A percentile compares a stretch with the other conserved stretches of the same genome.
phyloP scores from a whole-genome alignment of 2,888 invertebrate species.

The Beris chalybata region DNA sequence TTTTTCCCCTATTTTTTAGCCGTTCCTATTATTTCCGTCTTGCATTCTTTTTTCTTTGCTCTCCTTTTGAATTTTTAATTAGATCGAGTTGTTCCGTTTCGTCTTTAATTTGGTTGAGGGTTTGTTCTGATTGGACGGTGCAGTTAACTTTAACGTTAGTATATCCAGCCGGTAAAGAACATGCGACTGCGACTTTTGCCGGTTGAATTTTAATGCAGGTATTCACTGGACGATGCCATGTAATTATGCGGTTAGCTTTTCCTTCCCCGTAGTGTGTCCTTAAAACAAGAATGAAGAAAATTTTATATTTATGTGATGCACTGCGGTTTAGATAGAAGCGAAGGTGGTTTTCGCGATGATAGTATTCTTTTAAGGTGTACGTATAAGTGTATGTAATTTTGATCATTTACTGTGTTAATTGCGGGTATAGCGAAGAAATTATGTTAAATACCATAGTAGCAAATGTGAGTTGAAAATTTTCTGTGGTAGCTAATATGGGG shows the following conservation, averaged over 20 bases:
- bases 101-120: constrained; percentile 21
- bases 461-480: too few relatives aligned
- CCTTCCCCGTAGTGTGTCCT: constrained; percentile 8
- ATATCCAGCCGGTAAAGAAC: not conserved
- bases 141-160: constrained; percentile 23
- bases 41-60: constrained; percentile 1
- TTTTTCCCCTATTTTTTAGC: constrained; percentile 40
- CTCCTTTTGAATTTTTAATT: constrained; percentile 31
- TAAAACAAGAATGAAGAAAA: constrained; percentile 29
- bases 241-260: constrained; percentile 29
- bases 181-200: constrained; percentile 22
- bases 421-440: too few relatives aligned
- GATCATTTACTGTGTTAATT: too few relatives aligned
- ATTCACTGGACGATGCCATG: constrained; percentile 17
- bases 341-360: constrained; percentile 20
- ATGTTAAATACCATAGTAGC: too few relatives aligned
- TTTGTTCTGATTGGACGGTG: constrained; percentile 25
- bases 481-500: too few relatives aligned
- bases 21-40: constrained; percentile 27
- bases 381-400: not conserved
- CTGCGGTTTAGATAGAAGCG: constrained; percentile 23
- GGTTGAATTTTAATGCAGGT: constrained; percentile 27
- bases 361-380: constrained; percentile 14
- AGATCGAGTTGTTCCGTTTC: constrained; percentile 25
- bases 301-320: constrained; percentile 31